Percentiles rank a stretch among this genome's conserved stretches.
Evolutionary conservation across 2,113 vertebrate genomes (phyloP).

Genomic region (Chaetodon auriga): DNA sequence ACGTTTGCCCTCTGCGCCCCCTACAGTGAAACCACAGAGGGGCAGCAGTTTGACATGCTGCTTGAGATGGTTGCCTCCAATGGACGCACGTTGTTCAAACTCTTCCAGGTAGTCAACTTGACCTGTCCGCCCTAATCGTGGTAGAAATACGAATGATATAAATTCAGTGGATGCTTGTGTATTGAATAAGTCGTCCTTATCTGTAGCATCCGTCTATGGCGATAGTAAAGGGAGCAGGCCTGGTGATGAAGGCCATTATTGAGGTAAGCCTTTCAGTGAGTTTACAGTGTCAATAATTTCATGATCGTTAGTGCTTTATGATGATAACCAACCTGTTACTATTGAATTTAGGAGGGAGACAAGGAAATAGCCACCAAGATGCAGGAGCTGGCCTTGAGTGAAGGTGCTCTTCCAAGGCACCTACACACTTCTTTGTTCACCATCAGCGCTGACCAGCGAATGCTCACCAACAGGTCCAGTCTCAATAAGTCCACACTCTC

Average conservation of each 20-base stretch:
- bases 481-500: conserved; percentile 3
- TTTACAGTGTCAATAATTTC: background rate
- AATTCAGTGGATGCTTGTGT: background rate
- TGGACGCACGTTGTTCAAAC: conserved; percentile 96
- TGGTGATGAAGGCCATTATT: conserved; percentile 99
- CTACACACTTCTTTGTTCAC: conserved; percentile 98
- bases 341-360: conserved; percentile 91
- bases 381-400: conserved; percentile 98
- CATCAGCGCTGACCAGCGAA: conserved; percentile 96
- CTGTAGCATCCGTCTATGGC: conserved; percentile 98
- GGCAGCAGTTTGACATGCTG: conserved; percentile 99
- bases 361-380: conserved; percentile 99
- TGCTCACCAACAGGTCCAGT: conserved; percentile 95
- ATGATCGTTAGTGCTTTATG: background rate
- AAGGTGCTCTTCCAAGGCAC: conserved; percentile 96
- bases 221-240: conserved; percentile 97
- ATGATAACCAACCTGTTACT: background rate
- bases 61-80: conserved; percentile 97
- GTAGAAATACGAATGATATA: background rate
- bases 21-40: conserved; percentile 98
- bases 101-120: conserved; percentile 90
- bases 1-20: conserved; percentile 99
- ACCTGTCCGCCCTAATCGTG: background rate
- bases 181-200: background rate
- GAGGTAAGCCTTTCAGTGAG: conserved; percentile 87